Evolutionary conservation across 30 jellyfish, hydroid and myxozoan genomes (phyloP), one percentile per base, ranked within the genome.

Genomic region (Hydractinia echinata): DNA sequence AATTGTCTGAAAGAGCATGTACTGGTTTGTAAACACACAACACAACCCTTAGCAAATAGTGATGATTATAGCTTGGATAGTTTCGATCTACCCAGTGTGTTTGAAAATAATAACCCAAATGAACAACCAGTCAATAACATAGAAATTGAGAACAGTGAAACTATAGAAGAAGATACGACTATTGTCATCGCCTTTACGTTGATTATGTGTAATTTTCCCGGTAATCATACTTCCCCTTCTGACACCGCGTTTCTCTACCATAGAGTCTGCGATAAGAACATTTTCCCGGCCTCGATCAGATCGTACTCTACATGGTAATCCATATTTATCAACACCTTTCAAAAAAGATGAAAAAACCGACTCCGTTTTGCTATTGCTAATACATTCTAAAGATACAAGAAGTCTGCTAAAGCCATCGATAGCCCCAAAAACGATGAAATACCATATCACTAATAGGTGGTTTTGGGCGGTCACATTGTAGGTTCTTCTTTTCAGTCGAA

Each of bases 351-450:
- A 30, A 30, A 30, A 30, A 30, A 30, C 1, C 44, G 92, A 73
- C 9, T 21, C 72, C 14, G 89, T 72, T 54, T 76, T 84, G 58
- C 73, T 84, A 68, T 84, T 72, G 20, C 49, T 76, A 21, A 74
- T 51, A 66, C 92, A 84, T 15, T 55, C 61, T 4, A 84, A 73
- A 48, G 66, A 5, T 18, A 84, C 92, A 11, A 83, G 84, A 10
- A 76, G 69, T 56, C 92, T 48, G 51, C 88, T 74, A 55, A 84
- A 84, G 20, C 92, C 92, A 64, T 84, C 92, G 52, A 84, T 76
- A 44, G 61, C 92, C 10, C 92, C 87, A 81, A 84, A 73, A 55
- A 30, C 44, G 44, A 0, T 30, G 44, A 30, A 30, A 30, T 30
- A 30, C 44, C 44, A 30, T 30, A 0, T 30, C 44, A 30, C 44